Percentiles rank a stretch among this genome's conserved stretches.
Evolutionary conservation across 2,888 invertebrate genomes (phyloP).

Genomic region (Amaurobius ferox): DNA sequence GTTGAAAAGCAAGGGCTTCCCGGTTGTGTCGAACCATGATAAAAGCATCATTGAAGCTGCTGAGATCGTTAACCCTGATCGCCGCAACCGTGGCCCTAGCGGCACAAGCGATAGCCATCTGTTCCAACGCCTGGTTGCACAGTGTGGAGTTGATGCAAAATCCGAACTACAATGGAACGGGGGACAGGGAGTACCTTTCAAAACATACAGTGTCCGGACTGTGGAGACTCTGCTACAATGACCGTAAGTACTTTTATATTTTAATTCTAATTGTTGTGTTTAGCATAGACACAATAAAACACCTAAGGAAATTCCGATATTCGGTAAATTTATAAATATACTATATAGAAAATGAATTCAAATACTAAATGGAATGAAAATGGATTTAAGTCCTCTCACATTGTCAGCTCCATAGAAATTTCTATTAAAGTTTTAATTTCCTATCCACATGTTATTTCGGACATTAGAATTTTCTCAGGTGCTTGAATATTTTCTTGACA

Average conservation of each 20-base stretch:
- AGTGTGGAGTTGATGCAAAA: slow-evolving; percentile 89
- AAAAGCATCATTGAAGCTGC: slow-evolving; percentile 59
- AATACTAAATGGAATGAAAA: too few relatives aligned
- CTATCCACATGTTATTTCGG: too few relatives aligned
- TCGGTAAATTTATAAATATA: too few relatives aligned
- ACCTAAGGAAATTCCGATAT: too few relatives aligned
- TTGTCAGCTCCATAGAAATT: too few relatives aligned
- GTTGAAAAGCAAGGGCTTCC: slow-evolving; percentile 9
- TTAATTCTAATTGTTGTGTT: too few relatives aligned
- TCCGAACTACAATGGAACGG: slow-evolving; percentile 83
- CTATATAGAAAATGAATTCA: too few relatives aligned
- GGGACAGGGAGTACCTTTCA: slow-evolving; percentile 82
- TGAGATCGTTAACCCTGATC: slow-evolving; percentile 77
- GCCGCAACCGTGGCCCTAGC: slow-evolving; percentile 85
- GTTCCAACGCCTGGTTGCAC: slow-evolving; percentile 90
- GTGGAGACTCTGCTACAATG: slow-evolving; percentile 88
- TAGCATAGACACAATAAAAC: too few relatives aligned
- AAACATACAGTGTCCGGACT: slow-evolving; percentile 88
- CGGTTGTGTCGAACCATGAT: slow-evolving; percentile 55
- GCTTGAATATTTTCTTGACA: too few relatives aligned
- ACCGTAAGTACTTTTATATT: slow-evolving; percentile 87
- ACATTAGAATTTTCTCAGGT: too few relatives aligned
- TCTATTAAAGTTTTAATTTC: too few relatives aligned
- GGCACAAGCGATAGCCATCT: slow-evolving; percentile 85
- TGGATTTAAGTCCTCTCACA: too few relatives aligned